These are phyloP conservation scores for Drosophila ambigua DNA, from an alignment of 1,140 invertebrate genomes.

Conservation along the genomic window DNA sequence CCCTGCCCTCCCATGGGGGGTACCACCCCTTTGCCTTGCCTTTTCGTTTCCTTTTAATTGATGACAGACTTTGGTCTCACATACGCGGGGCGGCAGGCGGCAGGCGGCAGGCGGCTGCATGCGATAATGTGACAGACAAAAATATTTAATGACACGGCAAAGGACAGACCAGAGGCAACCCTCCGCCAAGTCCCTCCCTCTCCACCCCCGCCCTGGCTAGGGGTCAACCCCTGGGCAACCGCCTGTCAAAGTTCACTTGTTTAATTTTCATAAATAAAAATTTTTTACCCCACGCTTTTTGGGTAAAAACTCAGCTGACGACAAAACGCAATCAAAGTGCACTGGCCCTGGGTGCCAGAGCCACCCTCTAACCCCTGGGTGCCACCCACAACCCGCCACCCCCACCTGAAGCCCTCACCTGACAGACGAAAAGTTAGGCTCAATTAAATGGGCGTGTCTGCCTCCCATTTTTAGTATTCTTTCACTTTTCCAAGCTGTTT, in stretches of 20 bases:
- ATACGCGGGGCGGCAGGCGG: conserved; percentile 67
- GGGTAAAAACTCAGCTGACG: conserved; percentile 73
- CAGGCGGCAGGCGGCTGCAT: conserved; percentile 52
- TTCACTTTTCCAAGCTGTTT: conserved; percentile 34
- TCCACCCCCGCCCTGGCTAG: background rate
- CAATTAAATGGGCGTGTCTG: conserved; percentile 72
- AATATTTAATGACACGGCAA: conserved; percentile 74
- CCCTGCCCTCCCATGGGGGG: no score
- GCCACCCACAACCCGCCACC: background rate
- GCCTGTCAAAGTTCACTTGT: conserved; percentile 80
- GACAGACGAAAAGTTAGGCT: conserved; percentile 13
- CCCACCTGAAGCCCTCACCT: background rate
- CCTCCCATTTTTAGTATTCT: conserved; percentile 6
- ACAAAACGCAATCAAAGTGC: conserved; percentile 72
- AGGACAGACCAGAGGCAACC: background rate
- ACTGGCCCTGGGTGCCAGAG: conserved; percentile 38
- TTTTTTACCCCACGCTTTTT: conserved; percentile 46
- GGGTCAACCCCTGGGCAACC: conserved; percentile 67
- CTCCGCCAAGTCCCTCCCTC: background rate
- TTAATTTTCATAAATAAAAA: conserved; percentile 81
- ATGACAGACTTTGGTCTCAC: conserved; percentile 52
- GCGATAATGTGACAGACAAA: conserved; percentile 71
- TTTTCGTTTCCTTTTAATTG: conserved; percentile 51
- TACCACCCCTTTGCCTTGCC: no score
- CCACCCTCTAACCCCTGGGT: background rate